phyloP scores from a whole-genome alignment of 2,113 vertebrate genomes.

The Sapajus apella region DNA sequence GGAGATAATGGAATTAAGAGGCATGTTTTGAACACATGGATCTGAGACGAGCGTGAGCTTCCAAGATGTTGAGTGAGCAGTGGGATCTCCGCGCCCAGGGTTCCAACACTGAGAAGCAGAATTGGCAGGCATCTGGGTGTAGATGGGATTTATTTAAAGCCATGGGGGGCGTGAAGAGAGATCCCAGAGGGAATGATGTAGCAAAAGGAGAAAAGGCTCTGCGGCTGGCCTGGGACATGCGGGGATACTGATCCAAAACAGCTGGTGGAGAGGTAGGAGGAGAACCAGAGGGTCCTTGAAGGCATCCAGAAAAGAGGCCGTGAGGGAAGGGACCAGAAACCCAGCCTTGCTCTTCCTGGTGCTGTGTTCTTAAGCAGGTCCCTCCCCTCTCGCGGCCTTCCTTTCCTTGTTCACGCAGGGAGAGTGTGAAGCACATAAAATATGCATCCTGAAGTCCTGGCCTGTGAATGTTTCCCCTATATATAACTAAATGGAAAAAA shows the following conservation, averaged over 20 bases:
- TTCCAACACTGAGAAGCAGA: fast-evolving
- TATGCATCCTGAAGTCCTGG: background rate
- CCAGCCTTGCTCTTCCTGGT: background rate
- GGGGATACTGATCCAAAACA: background rate
- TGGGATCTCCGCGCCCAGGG: background rate
- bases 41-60: background rate
- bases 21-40: background rate
- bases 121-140: fast-evolving
- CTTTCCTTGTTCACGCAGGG: background rate
- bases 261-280: background rate
- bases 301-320: background rate
- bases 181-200: background rate
- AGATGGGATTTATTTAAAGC: background rate
- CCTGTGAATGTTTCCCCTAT: background rate
- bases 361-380: background rate
- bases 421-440: background rate
- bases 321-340: background rate
- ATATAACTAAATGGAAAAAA: background rate
- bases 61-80: too few relatives aligned
- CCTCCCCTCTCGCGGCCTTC: background rate
- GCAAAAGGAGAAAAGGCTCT: background rate
- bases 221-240: background rate
- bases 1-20: background rate
- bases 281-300: background rate
- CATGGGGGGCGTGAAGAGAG: background rate